A percentile compares a stretch with the other conserved stretches of the same genome.
Conservation (phyloP, 2,113 vertebrate species). For the Coryphaenoides rupestris region DNA sequence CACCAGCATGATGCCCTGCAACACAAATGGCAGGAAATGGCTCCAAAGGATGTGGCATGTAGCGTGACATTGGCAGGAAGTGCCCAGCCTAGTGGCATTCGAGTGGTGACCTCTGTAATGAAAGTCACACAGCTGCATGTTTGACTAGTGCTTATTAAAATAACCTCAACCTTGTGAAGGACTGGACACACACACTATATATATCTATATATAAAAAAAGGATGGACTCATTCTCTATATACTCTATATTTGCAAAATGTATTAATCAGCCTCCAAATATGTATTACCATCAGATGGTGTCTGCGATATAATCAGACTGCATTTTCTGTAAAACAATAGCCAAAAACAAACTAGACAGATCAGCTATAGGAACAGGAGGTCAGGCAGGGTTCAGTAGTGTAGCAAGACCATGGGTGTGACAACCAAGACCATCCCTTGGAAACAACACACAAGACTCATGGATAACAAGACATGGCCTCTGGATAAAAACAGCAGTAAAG, state of each 20-base stretch:
- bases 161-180: too few species aligned
- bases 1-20: conserved; percentile 94
- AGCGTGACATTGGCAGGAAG: conserved; percentile 14
- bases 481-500: neutral
- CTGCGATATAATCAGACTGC: neutral
- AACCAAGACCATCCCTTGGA: neutral
- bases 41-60: conserved; percentile 15
- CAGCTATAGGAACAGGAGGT: neutral
- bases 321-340: neutral
- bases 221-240: too few species aligned
- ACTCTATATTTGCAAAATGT: neutral
- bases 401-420: neutral
- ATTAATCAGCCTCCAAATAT: too few species aligned
- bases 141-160: too few species aligned
- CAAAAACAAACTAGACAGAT: neutral
- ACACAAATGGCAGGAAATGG: conserved; percentile 45
- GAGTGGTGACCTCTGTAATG: neutral
- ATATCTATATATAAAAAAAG: too few species aligned
- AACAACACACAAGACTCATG: neutral
- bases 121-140: neutral
- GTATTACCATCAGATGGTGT: too few species aligned
- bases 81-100: conserved; percentile 5
- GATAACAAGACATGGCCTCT: neutral
- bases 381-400: neutral
- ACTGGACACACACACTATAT: too few species aligned